Base-by-base conservation (phyloP, 2,113 vertebrate genomes). In the Chaetura pelagica region DNA sequence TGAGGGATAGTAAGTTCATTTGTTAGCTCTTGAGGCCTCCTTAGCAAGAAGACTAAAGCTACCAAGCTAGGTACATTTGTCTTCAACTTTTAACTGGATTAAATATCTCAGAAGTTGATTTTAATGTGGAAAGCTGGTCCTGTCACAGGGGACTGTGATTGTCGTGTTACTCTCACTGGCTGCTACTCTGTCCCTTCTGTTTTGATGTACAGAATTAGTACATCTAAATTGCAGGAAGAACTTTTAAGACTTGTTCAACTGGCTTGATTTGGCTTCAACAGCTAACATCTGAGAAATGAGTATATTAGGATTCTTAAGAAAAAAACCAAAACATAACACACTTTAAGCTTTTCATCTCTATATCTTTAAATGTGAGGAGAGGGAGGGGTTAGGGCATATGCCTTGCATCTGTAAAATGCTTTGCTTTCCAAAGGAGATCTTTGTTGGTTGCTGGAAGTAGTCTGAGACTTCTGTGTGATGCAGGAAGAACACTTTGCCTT, bases 241-340 rank as follows among this genome's bases (percentile, higher is more conserved):
- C 90, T 96, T 91, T 66, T 51, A 93, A 93, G 95, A 84, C 92
- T 90, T 71, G 92, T 88, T 94, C 51, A 67, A 1, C 95, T 90
- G 55, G 96, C 92, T 95, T 79, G 46, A 49, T 85, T 95, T 69
- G 58, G 46, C 54, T 80, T 90, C 88, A 71, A 3, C 1, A 2
- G 42, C 59, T 76, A 57, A 71, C 83, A 77, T 96, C 82, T 94
- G 86, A 95, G 88, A 93, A 95, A 51, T 18, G 68, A 59, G 59
- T 51, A 9, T 66, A 58, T 95, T 90, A 66, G 59, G 68, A 58
- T 88, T 93, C 85, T 81, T 83, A 58, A 87, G 63, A 51, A 79
- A 42, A 63, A 64, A 51, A 7, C 74, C 19, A 21, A 44, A 77
- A 13, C 22, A 89, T 35, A 90, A 29, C 46, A 48, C 80, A 57